Evolutionary conservation across 2,888 invertebrate species (phyloP).

Genomic region (Dendrolimus pini): DNA sequence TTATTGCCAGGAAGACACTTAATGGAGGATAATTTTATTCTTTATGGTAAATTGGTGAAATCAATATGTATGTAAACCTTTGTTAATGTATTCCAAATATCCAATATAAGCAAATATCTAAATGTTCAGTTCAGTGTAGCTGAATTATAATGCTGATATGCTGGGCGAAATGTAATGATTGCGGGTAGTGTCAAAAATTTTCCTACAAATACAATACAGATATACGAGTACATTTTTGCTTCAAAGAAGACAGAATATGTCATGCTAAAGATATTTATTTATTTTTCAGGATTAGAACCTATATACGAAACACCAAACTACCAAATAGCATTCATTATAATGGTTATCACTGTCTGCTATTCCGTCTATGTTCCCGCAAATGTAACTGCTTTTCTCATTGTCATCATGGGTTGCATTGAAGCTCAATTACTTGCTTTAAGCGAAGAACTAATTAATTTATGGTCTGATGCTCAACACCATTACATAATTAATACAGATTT

Average conservation of each 20-base stretch:
- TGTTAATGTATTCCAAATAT: too few relatives aligned
- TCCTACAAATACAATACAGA: too few relatives aligned
- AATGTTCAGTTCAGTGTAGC: too few relatives aligned
- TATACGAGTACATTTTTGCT: too few relatives aligned
- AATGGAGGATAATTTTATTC: constrained; percentile 31
- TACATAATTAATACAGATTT: constrained; percentile 18
- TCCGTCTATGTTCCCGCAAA: constrained; percentile 32
- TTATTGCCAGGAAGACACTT: constrained; percentile 40
- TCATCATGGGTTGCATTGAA: constrained; percentile 41
- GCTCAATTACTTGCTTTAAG: constrained; percentile 42
- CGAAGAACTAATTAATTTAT: constrained; percentile 34
- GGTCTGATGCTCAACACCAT: constrained; percentile 31
- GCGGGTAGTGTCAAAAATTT: too few relatives aligned
- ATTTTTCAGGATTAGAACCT: constrained; percentile 41
- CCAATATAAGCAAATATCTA: too few relatives aligned
- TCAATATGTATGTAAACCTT: neutral
- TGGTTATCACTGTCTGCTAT: constrained; percentile 18
- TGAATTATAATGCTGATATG: too few relatives aligned
- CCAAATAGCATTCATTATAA: constrained; percentile 28
- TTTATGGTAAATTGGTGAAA: constrained; percentile 27
- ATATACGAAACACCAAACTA: constrained; percentile 42
- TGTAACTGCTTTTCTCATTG: constrained; percentile 35
- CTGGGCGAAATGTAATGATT: too few relatives aligned
- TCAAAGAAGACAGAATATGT: too few relatives aligned
- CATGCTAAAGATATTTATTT: too few relatives aligned